These are phyloP conservation scores for Tillus elongatus DNA, from an alignment of 2,888 invertebrate genomes.

Conservation along the genomic window DNA sequence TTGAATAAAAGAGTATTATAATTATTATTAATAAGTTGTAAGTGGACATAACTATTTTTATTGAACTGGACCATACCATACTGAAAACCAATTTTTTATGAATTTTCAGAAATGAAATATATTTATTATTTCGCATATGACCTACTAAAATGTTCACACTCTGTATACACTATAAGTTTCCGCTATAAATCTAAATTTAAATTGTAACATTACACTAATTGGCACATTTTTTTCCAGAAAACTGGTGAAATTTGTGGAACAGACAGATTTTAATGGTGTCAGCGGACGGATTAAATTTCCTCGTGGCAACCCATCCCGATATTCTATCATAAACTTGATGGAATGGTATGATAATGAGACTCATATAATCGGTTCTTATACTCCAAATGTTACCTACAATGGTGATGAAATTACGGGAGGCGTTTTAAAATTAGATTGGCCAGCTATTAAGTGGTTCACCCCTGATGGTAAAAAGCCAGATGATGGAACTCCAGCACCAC, in stretches of 20 bases:
- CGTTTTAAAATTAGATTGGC: constrained; percentile 45
- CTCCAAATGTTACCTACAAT: constrained; percentile 45
- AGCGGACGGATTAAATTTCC: constrained; percentile 62
- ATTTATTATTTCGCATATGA: too few species aligned
- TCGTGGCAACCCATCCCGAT: constrained; percentile 57
- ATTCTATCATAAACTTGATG: constrained; percentile 51
- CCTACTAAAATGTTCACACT: too few species aligned
- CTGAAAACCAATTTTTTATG: background rate
- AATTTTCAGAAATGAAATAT: background rate
- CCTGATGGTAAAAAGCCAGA: constrained; percentile 51
- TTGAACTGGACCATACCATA: too few species aligned
- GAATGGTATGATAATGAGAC: constrained; percentile 49
- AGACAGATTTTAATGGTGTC: constrained; percentile 63
- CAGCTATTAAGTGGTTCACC: constrained; percentile 57
- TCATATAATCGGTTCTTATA: constrained; percentile 49
- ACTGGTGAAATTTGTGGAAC: constrained; percentile 52
- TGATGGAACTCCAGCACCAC: constrained; percentile 54
- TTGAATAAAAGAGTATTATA: too few species aligned
- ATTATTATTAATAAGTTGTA: too few species aligned
- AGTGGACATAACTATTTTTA: too few species aligned
- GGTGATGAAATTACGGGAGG: constrained; percentile 46
- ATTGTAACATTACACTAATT: too few species aligned
- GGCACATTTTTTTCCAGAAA: too few species aligned
- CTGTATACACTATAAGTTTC: background rate
- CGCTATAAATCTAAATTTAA: constrained; percentile 21